Evolutionary conservation across 2,797 vertebrate genomes (phyloP).

Genomic region (Mico argentatus): DNA sequence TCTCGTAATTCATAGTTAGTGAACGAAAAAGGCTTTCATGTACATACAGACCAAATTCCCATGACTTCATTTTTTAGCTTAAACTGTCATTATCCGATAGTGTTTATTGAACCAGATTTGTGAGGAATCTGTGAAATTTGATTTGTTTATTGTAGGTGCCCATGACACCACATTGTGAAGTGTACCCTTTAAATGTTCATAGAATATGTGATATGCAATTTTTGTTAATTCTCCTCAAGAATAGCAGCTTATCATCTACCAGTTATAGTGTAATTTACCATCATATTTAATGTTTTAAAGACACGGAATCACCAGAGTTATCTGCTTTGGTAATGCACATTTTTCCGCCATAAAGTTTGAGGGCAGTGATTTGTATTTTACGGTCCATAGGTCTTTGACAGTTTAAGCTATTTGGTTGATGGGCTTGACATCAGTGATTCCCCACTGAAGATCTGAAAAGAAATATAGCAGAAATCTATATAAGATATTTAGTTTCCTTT

Average conservation of each 20-base stretch:
- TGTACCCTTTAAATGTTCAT: background rate
- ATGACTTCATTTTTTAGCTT: background rate
- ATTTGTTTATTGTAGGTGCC: conserved; percentile 17
- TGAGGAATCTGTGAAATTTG: conserved; percentile 37
- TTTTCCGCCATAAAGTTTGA: conserved; percentile 31
- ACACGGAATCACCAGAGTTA: background rate
- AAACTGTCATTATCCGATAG: background rate
- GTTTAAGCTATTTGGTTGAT: background rate
- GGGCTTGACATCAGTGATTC: background rate
- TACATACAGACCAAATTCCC: background rate
- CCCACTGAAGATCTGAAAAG: background rate
- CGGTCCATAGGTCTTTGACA: background rate
- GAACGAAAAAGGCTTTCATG: background rate
- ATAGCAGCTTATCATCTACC: background rate
- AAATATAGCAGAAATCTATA: background rate
- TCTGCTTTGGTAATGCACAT: background rate
- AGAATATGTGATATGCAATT: background rate
- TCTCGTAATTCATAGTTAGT: background rate
- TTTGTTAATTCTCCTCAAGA: conserved; percentile 29
- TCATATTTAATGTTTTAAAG: background rate
- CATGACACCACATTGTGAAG: background rate
- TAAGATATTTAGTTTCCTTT: background rate
- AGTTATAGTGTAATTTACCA: background rate
- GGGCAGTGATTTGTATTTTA: background rate
- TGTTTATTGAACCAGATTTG: background rate